These are phyloP conservation scores for Capreolus pygargus DNA, from an alignment of 2,113 vertebrate genomes.

Conservation along the genomic window DNA sequence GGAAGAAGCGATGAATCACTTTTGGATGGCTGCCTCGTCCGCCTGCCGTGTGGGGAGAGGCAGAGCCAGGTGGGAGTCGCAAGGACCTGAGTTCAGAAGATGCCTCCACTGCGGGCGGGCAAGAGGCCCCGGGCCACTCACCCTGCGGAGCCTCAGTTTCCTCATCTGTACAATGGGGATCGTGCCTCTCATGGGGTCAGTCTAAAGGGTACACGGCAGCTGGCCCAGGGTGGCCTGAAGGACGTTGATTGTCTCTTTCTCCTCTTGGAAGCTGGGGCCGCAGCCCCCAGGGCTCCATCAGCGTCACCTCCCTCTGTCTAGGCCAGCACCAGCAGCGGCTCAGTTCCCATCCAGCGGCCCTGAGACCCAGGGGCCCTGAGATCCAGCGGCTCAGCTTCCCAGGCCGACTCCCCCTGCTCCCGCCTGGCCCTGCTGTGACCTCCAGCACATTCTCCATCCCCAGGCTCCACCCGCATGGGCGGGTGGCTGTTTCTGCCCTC, in stretches of 20 bases:
- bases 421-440: neutral
- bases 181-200: neutral
- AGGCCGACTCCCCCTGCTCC: neutral
- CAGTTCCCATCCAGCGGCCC: neutral
- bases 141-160: neutral
- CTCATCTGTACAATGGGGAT: neutral
- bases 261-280: neutral
- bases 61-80: neutral
- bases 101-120: neutral
- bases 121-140: neutral
- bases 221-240: neutral
- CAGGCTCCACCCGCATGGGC: too few species aligned
- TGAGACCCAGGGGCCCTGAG: neutral
- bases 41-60: neutral
- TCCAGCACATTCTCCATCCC: neutral
- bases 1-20: constrained; percentile 5
- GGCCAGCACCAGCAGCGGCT: neutral
- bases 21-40: neutral
- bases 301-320: fast-evolving
- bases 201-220: neutral
- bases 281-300: fast-evolving
- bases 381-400: neutral
- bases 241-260: neutral
- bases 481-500: neutral
- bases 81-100: neutral